phyloP scores from a whole-genome alignment of 2,113 vertebrate genomes.

The Oreochromis spilurus region DNA sequence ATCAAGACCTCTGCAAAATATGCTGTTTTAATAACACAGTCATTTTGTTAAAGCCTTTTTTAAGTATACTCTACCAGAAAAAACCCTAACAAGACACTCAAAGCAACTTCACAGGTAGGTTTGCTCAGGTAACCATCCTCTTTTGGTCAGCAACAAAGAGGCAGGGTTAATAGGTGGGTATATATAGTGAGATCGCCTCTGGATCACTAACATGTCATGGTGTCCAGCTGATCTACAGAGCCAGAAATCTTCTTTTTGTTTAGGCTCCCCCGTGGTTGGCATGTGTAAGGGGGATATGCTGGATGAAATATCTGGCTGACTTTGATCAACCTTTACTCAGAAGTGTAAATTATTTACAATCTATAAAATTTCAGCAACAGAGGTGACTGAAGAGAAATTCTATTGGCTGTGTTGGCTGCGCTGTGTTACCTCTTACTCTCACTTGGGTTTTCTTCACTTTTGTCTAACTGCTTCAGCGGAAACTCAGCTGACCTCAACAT shows the following conservation, averaged over 20 bases:
- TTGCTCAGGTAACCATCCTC: accelerated
- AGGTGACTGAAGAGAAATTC: neutral
- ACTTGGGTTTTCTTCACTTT: neutral
- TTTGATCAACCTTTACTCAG: neutral
- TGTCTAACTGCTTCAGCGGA: neutral
- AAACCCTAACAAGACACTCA: neutral
- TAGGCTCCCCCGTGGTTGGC: neutral
- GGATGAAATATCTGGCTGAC: neutral
- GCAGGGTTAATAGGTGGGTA: neutral
- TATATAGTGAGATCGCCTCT: neutral
- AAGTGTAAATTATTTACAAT: neutral
- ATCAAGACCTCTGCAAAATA: neutral
- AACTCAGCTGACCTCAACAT: neutral
- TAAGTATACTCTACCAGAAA: neutral
- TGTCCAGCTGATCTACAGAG: neutral
- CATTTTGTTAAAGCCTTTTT: neutral
- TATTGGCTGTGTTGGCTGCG: neutral
- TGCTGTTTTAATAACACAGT: neutral
- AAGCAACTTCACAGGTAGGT: neutral
- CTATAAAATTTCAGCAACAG: neutral
- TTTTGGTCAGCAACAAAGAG: neutral
- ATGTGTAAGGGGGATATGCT: neutral
- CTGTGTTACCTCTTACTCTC: neutral
- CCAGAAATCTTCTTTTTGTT: neutral
- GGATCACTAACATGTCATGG: neutral